Base-by-base conservation (phyloP, 2,888 invertebrate species). In the Drosophila buzzatii region DNA sequence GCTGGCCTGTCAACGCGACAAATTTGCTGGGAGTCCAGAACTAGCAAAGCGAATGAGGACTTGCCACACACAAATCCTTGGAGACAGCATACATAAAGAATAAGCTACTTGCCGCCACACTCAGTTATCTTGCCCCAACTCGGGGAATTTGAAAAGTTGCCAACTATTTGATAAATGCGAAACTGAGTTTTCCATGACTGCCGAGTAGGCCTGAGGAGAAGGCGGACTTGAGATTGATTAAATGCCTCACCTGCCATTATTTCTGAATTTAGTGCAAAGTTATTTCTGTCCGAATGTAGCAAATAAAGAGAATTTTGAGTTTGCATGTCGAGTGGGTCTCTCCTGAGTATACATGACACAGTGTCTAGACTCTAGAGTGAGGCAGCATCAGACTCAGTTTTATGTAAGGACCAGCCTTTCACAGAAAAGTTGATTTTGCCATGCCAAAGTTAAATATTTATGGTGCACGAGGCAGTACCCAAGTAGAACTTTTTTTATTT, bases 161-260 rank as follows among this genome's bases (percentile, higher is more conserved):
- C 59, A 85, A 73, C 81, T 73, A 66, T 83, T 78, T 76, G 67
- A 81, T 59, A 71, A 85, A 85, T 78, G 78, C 55, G 65, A 44
- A 63, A 67, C 44, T 51, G 23, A 62, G 67, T 66, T 67, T 33
- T 16, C 10, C 14, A 52, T 56, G 71, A 71, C 47, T 55, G 56
- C 31, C 39, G 63, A 39, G 39, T 9, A 53, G 10, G 33, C 27
- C 27, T 0, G 18, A 16, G 12, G 16, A 20, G n/a, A 5, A 18
- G 37, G 35, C n/a, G 56, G n/a, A 37, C 20, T 35, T 45, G n/a
- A 14, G 33, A 31, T 44, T 35, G 10, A n/a, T 20, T 47, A 16
- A 41, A 39, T 63, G 47, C 3, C 33, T 41, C 9, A 35, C 47
- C 53, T 47, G 45, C 16, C 10, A 33, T n/a, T 33, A 23, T 33